These are phyloP conservation scores for Tragelaphus oryx DNA, from an alignment of 2,797 vertebrate species.

Conservation along the genomic window DNA sequence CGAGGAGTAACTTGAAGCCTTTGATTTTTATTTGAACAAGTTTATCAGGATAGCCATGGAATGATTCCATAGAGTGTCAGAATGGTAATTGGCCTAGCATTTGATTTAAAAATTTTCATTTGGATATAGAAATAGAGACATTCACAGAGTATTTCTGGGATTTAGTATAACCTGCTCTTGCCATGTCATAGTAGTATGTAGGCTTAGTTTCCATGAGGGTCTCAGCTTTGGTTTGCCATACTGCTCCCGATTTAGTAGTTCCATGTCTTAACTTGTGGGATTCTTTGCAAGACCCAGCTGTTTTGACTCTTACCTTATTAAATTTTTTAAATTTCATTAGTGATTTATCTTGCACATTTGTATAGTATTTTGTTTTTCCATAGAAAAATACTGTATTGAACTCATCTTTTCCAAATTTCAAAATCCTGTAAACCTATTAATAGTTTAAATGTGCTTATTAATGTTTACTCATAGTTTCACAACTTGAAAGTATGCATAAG, in stretches of 20 bases:
- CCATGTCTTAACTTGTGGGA: background rate
- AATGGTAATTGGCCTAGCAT: background rate
- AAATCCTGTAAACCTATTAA: background rate
- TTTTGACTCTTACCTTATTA: constrained; percentile 5
- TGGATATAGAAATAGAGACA: background rate
- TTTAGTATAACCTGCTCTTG: background rate
- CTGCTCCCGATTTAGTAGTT: background rate
- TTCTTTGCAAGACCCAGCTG: background rate
- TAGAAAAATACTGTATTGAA: background rate
- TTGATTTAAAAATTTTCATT: background rate
- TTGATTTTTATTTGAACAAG: background rate
- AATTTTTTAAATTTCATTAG: constrained; percentile 34
- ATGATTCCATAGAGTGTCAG: background rate
- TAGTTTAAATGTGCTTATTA: background rate
- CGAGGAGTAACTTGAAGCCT: background rate
- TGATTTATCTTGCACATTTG: constrained; percentile 23
- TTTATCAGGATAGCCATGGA: constrained; percentile 5
- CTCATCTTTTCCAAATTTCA: background rate
- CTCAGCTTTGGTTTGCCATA: background rate
- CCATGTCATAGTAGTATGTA: background rate
- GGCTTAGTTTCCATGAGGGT: background rate
- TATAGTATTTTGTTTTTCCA: background rate
- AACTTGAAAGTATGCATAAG: background rate
- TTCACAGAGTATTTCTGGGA: background rate
- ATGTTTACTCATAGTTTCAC: background rate